Base-by-base conservation (phyloP, 2,797 vertebrate genomes). In the Poecilia wingei region DNA sequence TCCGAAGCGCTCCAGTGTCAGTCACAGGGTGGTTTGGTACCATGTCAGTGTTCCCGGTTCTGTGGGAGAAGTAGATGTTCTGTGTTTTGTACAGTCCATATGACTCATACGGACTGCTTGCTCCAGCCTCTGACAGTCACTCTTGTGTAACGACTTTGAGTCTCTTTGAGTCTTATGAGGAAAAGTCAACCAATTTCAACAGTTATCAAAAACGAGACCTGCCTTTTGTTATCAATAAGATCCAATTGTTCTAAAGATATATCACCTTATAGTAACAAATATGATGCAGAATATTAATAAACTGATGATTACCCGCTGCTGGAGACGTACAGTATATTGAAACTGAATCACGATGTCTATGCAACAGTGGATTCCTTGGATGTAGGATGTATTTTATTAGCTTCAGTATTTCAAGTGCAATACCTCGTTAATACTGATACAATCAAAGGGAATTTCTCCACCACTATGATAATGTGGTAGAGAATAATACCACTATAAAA, bases 31-130 rank as follows among this genome's bases (percentile, higher is more conserved):
- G 3, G 13, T 51, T 22, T 57, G 49, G 81, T 55, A 33, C 66
- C 4, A 45, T 47, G 31, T 64, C 7, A 8, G 28, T 75, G 71
- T 66, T 82, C 84, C 78, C 45, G n/a, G 68, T 64, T 79, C 33
- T 51, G 1, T 2, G 28, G 51, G 8, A 77, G 74, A 61, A 69
- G 47, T 74, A 7, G 43, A 83, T 49, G 70, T 76, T 47, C 59
- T 77, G 79, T 76, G 68, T 64, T 77, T 71, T 12, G 4, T 28
- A 41, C 47, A 75, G 41, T 41, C 41, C 41, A 41, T 74, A 41
- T 81, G 86, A 87, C 73, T 90, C 90, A 90, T 75, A 22, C 4
- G 70, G 41, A 31, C 70, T 79, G 61, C 49, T 55, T 77, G 51
- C 70, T 55, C 8, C 18, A 66, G 25, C 66, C 74, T 71, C 36